A percentile compares a stretch with the other conserved stretches of the same genome.
These are phyloP conservation scores for Solen grandis DNA, from an alignment of 1,140 invertebrate species.

Conservation along the genomic window DNA sequence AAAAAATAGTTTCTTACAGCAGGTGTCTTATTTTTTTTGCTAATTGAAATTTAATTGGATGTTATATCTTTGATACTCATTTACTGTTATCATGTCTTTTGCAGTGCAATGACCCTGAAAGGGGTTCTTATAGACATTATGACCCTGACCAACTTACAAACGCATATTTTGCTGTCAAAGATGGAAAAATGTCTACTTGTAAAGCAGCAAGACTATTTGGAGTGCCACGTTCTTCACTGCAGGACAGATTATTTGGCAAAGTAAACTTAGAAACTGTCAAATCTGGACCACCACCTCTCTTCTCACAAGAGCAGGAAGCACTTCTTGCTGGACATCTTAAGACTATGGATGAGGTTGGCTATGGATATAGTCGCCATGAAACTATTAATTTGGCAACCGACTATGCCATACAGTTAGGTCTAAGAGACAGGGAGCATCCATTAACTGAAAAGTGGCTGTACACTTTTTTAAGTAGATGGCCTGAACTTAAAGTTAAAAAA, in stretches of 20 bases:
- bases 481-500: background rate
- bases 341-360: constrained; percentile 36
- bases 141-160: constrained; percentile 28
- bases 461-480: constrained; percentile 3
- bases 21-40: constrained; percentile 2
- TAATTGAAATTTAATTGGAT: background rate
- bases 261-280: constrained; percentile 11
- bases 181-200: constrained; percentile 40
- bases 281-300: constrained; percentile 12
- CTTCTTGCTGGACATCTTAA: constrained; percentile 34
- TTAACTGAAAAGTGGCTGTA: constrained; percentile 11
- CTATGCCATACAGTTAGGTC: constrained; percentile 21
- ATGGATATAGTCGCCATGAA: constrained; percentile 49
- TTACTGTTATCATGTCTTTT: background rate
- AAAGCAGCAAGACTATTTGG: constrained; percentile 42
- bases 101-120: constrained; percentile 3
- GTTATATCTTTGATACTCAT: no score
- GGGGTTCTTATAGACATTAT: constrained; percentile 25
- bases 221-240: constrained; percentile 46
- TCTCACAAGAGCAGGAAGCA: constrained; percentile 31
- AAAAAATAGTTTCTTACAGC: no score
- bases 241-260: constrained; percentile 37
- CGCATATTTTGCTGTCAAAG: constrained; percentile 51
- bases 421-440: background rate
- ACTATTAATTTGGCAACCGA: constrained; percentile 30